Conservation (phyloP, 2,113 vertebrate species). For the Oreochromis aureus region DNA sequence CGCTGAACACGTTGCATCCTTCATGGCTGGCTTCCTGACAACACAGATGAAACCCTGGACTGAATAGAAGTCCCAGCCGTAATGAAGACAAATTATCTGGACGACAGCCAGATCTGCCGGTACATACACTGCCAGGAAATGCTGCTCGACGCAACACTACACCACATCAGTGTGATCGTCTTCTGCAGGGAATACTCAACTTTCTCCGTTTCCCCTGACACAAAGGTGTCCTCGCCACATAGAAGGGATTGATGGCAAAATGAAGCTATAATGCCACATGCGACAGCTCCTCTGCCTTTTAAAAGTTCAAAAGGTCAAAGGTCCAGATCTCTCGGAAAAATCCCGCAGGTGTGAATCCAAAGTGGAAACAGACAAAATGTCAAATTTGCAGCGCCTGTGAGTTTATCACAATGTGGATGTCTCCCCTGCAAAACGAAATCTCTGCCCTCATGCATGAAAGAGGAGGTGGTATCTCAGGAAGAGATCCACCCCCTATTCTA, state of each 20-base stretch:
- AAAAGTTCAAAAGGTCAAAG: neutral
- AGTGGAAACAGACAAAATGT: neutral
- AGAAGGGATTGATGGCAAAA: neutral
- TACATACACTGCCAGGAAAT: neutral
- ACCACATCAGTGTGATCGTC: neutral
- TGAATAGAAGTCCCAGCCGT: neutral
- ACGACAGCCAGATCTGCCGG: neutral
- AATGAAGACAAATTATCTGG: slow-evolving; percentile 54
- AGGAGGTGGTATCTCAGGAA: slow-evolving; percentile 20
- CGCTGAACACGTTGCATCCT: slow-evolving; percentile 16
- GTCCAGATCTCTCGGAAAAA: neutral
- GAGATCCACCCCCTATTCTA: slow-evolving; percentile 6
- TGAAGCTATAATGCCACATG: neutral
- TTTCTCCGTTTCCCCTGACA: neutral
- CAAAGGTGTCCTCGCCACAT: neutral
- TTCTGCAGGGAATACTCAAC: neutral
- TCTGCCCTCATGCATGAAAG: neutral
- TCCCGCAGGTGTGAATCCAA: neutral
- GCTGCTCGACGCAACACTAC: neutral
- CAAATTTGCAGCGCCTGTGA: neutral
- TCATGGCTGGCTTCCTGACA: slow-evolving; percentile 33
- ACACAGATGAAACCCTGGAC: slow-evolving; percentile 16
- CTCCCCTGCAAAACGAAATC: neutral
- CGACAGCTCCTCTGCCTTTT: neutral
- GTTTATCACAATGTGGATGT: neutral